These are phyloP conservation scores for Chironex yamaguchii DNA, from an alignment of 30 jellyfish, hydroid and myxozoan genomes.

Conservation along the genomic window DNA sequence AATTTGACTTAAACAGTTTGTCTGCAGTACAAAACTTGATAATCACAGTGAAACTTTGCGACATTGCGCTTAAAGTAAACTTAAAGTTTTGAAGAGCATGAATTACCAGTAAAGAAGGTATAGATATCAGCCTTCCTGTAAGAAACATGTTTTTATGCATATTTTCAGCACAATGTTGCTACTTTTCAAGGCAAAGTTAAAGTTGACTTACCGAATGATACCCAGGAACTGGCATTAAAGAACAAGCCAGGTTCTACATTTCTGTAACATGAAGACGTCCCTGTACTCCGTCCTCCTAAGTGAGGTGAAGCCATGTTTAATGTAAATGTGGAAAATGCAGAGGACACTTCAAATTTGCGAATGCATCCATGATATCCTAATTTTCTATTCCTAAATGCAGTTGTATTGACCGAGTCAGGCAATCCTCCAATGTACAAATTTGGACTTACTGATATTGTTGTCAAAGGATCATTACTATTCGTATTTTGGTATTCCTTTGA, in stretches of 20 bases:
- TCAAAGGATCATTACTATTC: constrained; percentile 24
- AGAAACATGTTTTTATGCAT: not conserved
- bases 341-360: constrained; percentile 90
- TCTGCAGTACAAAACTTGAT: too few species aligned
- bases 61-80: too few species aligned
- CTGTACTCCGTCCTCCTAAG: constrained; percentile 84
- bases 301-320: constrained; percentile 82
- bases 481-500: constrained; percentile 90
- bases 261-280: constrained; percentile 80
- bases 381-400: constrained; percentile 57
- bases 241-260: constrained; percentile 91
- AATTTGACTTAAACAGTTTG: too few species aligned
- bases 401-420: constrained; percentile 76
- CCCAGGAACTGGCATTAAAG: constrained; percentile 86
- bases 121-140: too few species aligned
- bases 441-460: constrained; percentile 59
- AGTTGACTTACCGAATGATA: constrained; percentile 72
- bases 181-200: not conserved
- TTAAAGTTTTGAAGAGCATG: too few species aligned
- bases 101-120: too few species aligned
- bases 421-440: constrained; percentile 93
- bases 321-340: constrained; percentile 82
- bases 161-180: not conserved
- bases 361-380: constrained; percentile 90
- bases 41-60: too few species aligned